Evolutionary conservation across 2,113 vertebrate genomes (phyloP).

Genomic region (Macaca nemestrina): DNA sequence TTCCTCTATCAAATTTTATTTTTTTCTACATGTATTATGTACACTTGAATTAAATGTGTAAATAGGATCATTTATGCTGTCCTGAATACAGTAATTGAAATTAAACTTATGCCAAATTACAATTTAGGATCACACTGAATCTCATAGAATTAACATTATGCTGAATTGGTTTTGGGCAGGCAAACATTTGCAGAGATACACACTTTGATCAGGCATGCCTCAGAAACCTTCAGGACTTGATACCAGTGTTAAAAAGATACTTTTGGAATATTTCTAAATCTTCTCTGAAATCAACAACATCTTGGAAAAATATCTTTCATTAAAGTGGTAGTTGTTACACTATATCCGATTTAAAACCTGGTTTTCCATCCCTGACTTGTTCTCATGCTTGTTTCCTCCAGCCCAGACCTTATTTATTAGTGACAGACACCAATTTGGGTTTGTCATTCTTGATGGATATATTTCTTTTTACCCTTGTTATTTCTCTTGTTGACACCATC

Average conservation of each 20-base stretch:
- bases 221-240: constrained; percentile 19
- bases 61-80: constrained; percentile 74
- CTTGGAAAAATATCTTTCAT: not conserved
- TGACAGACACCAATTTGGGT: not conserved
- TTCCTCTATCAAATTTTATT: constrained; percentile 27
- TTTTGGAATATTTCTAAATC: not conserved
- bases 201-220: constrained; percentile 65
- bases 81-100: constrained; percentile 67
- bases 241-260: not conserved
- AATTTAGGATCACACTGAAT: constrained; percentile 55
- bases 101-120: constrained; percentile 63
- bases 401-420: not conserved
- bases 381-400: not conserved
- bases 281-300: not conserved
- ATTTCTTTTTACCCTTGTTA: not conserved
- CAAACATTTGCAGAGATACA: constrained; percentile 54
- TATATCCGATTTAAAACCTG: not conserved
- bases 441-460: not conserved
- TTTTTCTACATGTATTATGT: not conserved
- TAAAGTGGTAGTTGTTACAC: not conserved
- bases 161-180: constrained; percentile 50
- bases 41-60: constrained; percentile 19
- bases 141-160: constrained; percentile 6
- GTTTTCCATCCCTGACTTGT: not conserved
- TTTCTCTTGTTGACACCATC: not conserved